Conservation (phyloP, 2,113 vertebrate genomes). For the Polyodon spathula region DNA sequence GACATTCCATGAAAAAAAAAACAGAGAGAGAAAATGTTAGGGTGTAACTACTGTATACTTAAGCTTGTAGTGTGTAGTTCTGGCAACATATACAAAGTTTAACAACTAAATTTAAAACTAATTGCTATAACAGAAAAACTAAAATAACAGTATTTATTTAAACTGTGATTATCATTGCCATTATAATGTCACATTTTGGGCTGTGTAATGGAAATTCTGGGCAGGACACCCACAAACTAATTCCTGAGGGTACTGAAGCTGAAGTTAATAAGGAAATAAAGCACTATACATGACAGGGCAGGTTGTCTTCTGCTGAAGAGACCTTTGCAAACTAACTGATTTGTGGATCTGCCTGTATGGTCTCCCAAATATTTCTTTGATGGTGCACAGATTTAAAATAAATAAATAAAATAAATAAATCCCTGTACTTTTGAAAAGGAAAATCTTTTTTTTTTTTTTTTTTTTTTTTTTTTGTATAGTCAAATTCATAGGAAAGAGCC, state of each 20-base stretch:
- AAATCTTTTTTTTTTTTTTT: too few species aligned
- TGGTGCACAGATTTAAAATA: too few species aligned
- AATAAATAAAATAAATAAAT: too few species aligned
- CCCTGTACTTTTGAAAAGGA: too few species aligned
- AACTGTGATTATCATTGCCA: constrained; percentile 67
- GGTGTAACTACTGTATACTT: constrained; percentile 53
- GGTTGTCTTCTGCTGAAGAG: too few species aligned
- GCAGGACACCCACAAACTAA: constrained; percentile 65
- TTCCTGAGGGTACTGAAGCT: constrained; percentile 54
- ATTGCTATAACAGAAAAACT: constrained; percentile 63
- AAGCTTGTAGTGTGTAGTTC: constrained; percentile 42
- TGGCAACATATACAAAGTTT: constrained; percentile 45
- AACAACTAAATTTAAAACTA: constrained; percentile 70
- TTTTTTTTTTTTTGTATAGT: too few species aligned
- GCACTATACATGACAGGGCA: too few species aligned
- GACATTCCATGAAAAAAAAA: constrained; percentile 33
- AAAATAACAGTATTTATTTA: constrained; percentile 57
- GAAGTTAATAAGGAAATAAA: constrained; percentile 58
- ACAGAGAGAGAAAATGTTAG: constrained; percentile 35
- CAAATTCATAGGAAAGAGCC: too few species aligned
- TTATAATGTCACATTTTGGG: constrained; percentile 64
- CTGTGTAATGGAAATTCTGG: constrained; percentile 56
- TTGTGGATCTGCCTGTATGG: too few species aligned
- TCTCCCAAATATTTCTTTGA: too few species aligned
- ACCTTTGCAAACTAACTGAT: too few species aligned